Evolutionary conservation across 1,140 invertebrate species (phyloP), one percentile per base, ranked within the genome.

Genomic region (Tetramorium alpestre): DNA sequence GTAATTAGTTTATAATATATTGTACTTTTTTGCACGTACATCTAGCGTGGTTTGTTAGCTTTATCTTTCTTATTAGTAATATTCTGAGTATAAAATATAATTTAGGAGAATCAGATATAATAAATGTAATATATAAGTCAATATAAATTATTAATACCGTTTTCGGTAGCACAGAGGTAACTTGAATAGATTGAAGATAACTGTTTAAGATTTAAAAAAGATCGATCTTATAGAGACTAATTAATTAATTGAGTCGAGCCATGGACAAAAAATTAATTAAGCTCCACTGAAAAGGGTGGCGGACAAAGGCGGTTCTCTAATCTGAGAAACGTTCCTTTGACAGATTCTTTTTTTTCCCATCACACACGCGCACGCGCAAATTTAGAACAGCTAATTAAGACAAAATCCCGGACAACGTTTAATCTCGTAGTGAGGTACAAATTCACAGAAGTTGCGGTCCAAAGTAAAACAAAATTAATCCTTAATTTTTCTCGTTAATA

Each of bases 361-460:
- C 22, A 49, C 0, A 33, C 28, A 11, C 47, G 76, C 67, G 2
- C 25, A 10, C 16, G 16, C 54, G 38, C 18, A 18, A 82, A 82
- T 49, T 82, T 75, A 78, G n/a, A 47, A 7, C 41, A 33, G n/a
- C 38, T 88, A 89, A 88, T 89, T 78, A 88, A 89, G 87, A 54
- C 51, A 73, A 89, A 85, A 89, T 54, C 75, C 73, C 13, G 0
- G 16, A 18, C 22, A 60, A 6, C 18, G 51, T 70, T 70, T 49
- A 54, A 6, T 58, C 38, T 82, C 25, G 18, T 22, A n/a, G 25
- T 47, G 56, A 73, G 47, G n/a, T 47, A 62, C 51, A 44, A 25
- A 73, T 25, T 62, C 41, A 38, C 41, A 60, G 75, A 84, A 69
- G 54, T 84, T 75, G 54, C 28, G 51, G 69, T 65, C n/a, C 75